phyloP scores from a whole-genome alignment of 2,888 invertebrate genomes.

The Pandemis corylana region DNA sequence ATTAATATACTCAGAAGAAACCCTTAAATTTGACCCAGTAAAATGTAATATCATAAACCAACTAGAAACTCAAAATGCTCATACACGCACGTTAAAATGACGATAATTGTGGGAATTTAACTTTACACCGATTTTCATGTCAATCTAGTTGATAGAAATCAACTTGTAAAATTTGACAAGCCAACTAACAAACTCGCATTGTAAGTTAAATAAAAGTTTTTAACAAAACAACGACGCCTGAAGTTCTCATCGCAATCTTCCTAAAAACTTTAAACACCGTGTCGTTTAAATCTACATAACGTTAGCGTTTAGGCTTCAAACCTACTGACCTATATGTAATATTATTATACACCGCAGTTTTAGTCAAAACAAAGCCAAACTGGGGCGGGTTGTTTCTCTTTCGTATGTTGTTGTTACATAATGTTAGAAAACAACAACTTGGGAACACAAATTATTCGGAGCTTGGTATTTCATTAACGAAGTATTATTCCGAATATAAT shows the following conservation, averaged over 20 bases:
- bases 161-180: too few relatives aligned
- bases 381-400: conserved; percentile 55
- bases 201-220: neutral
- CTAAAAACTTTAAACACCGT: conserved; percentile 19
- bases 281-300: conserved; percentile 18
- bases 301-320: conserved; percentile 17
- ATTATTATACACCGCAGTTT: conserved; percentile 42
- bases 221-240: neutral
- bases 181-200: neutral
- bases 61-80: too few relatives aligned
- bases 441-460: conserved; percentile 51
- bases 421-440: conserved; percentile 57
- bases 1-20: too few relatives aligned
- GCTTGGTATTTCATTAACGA: conserved; percentile 19
- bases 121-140: too few relatives aligned
- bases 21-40: too few relatives aligned
- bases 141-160: too few relatives aligned
- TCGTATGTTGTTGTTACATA: conserved; percentile 56
- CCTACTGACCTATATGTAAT: conserved; percentile 8
- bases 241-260: neutral
- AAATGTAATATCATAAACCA: too few relatives aligned
- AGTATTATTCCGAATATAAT: conserved; percentile 17
- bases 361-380: conserved; percentile 57
- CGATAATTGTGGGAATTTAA: too few relatives aligned
- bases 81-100: too few relatives aligned